A percentile compares a stretch with the other conserved stretches of the same genome.
Conservation (phyloP, 2,888 invertebrate genomes). For the Mythimna ferrago region DNA sequence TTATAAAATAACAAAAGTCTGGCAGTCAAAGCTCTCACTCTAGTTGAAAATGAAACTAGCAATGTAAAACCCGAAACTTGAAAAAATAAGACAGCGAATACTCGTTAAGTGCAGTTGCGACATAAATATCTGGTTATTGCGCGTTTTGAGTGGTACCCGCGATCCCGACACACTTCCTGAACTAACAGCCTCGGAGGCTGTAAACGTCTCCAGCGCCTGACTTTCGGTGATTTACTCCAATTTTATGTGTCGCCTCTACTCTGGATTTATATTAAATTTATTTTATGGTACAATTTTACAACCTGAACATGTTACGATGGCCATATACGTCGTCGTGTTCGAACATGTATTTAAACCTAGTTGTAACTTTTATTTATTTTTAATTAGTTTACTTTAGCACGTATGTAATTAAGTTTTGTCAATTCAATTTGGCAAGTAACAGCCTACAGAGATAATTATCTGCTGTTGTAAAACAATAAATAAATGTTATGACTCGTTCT, state of each 20-base stretch:
- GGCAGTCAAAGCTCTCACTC: too few species aligned
- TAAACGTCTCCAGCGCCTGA: constrained; percentile 89
- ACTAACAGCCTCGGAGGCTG: constrained; percentile 87
- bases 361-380: constrained; percentile 59
- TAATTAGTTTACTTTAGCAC: constrained; percentile 38
- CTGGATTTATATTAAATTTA: constrained; percentile 89
- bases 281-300: constrained; percentile 87
- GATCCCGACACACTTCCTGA: constrained; percentile 78
- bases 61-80: background rate
- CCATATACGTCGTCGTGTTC: constrained; percentile 75
- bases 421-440: background rate
- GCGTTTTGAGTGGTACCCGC: constrained; percentile 79
- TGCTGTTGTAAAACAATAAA: constrained; percentile 6
- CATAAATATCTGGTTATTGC: constrained; percentile 83
- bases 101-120: constrained; percentile 69
- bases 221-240: constrained; percentile 89
- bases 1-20: too few species aligned
- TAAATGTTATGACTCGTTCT: constrained; percentile 5
- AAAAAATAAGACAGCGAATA: constrained; percentile 59
- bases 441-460: background rate
- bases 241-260: constrained; percentile 88
- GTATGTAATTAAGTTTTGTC: background rate
- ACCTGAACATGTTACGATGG: constrained; percentile 83
- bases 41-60: constrained; percentile 20
- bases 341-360: constrained; percentile 69